These are phyloP conservation scores for Amblyteles armatorius DNA, from an alignment of 2,888 invertebrate species.

Conservation along the genomic window DNA sequence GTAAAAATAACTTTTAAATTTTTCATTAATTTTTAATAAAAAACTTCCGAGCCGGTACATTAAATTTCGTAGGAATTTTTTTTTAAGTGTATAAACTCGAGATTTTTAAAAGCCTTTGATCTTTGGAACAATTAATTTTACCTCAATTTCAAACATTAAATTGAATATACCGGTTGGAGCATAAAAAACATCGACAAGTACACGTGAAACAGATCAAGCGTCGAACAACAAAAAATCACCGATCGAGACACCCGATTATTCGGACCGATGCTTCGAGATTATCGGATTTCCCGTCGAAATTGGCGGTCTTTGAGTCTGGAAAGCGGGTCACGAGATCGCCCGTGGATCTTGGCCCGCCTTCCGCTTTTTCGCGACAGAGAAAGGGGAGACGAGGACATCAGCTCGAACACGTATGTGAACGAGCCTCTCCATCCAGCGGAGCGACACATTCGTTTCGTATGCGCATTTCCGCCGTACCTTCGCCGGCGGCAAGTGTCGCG, in stretches of 20 bases:
- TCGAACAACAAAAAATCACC: conserved; percentile 12
- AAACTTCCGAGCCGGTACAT: too few relatives aligned
- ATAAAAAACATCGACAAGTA: background rate
- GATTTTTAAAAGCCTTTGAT: too few relatives aligned
- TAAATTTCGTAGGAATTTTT: too few relatives aligned
- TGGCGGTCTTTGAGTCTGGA: conserved; percentile 62
- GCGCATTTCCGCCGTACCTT: conserved; percentile 33
- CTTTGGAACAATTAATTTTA: too few relatives aligned
- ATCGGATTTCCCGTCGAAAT: conserved; percentile 54
- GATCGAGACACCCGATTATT: conserved; percentile 26
- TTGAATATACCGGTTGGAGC: background rate
- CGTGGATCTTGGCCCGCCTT: conserved; percentile 53
- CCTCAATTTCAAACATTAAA: too few relatives aligned
- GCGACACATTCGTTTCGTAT: conserved; percentile 45
- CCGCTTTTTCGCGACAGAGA: conserved; percentile 51
- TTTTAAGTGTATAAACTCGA: too few relatives aligned
- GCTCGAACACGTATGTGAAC: conserved; percentile 10
- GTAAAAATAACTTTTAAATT: too few relatives aligned
- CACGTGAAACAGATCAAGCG: background rate
- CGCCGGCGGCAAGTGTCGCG: conserved; percentile 15
- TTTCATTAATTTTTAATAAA: too few relatives aligned
- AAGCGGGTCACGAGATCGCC: conserved; percentile 68
- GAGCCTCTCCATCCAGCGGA: conserved; percentile 4
- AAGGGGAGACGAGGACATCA: conserved; percentile 48
- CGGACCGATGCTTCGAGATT: conserved; percentile 42